A percentile compares a stretch with the other conserved stretches of the same genome.
Conservation (phyloP, 2,797 vertebrate species). For the Ataeniobius toweri region DNA sequence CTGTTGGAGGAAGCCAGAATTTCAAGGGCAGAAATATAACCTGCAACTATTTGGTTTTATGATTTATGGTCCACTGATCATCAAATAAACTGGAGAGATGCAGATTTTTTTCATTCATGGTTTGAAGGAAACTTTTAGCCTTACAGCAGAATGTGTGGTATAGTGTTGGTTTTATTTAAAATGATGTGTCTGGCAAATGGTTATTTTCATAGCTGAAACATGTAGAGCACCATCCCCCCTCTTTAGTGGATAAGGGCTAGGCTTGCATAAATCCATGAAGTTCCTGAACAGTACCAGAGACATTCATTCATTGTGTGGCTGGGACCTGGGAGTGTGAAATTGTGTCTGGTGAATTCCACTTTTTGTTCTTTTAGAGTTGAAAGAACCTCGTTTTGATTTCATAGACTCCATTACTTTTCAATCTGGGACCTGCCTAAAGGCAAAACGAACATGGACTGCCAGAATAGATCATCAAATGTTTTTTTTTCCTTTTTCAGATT, state of each 20-base stretch:
- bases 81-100: background rate
- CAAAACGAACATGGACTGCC: conserved; percentile 41
- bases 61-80: background rate
- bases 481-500: conserved; percentile 3
- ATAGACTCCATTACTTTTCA: conserved; percentile 72
- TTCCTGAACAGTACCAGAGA: conserved; percentile 54
- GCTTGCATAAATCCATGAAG: conserved; percentile 62
- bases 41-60: background rate
- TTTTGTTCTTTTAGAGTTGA: conserved; percentile 62
- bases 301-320: conserved; percentile 48
- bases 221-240: conserved; percentile 44
- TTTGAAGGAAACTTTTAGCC: conserved; percentile 25
- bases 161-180: conserved; percentile 33
- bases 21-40: background rate
- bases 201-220: conserved; percentile 70
- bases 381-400: conserved; percentile 63
- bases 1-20: background rate
- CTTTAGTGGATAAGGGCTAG: conserved; percentile 47
- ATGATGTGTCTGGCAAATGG: conserved; percentile 54
- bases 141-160: conserved; percentile 32
- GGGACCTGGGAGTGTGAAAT: conserved; percentile 70
- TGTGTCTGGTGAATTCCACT: conserved; percentile 64
- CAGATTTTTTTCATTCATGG: background rate
- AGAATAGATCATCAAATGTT: conserved; percentile 29
- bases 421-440: conserved; percentile 60